Conservation (phyloP, 2,888 invertebrate genomes). For the Alloplasta piceator region DNA sequence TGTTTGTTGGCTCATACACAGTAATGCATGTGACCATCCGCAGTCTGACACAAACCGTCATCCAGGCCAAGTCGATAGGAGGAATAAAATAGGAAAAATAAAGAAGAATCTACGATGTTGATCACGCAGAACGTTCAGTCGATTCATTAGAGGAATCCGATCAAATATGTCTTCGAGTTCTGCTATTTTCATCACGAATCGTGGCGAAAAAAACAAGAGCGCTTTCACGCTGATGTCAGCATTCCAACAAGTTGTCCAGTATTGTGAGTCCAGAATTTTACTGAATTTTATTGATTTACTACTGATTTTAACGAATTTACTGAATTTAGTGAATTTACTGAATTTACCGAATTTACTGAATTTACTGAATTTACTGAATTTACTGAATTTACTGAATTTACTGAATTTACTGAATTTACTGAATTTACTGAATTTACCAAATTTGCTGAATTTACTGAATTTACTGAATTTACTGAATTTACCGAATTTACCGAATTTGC, state of each 20-base stretch:
- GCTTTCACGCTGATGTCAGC: conserved; percentile 72
- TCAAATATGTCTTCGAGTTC: conserved; percentile 45
- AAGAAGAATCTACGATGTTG: conserved; percentile 42
- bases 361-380: not conserved
- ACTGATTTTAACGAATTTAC: not conserved
- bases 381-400: not conserved
- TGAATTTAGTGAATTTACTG: not conserved
- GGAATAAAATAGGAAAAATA: not conserved
- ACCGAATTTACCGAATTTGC: not conserved
- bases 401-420: conserved; percentile 4
- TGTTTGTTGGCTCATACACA: conserved; percentile 21
- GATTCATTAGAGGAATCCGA: conserved; percentile 7
- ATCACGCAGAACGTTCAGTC: not conserved
- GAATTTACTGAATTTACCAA: not conserved
- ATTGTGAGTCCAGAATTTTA: conserved; percentile 45
- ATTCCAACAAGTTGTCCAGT: conserved; percentile 78
- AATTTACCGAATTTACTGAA: conserved; percentile 4
- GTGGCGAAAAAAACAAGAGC: conserved; percentile 77
- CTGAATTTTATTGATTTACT: conserved; percentile 6
- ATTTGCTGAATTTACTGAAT: too few relatives aligned
- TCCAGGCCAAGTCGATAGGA: not conserved
- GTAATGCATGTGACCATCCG: conserved; percentile 57
- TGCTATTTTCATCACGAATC: not conserved
- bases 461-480: conserved; percentile 8
- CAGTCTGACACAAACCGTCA: conserved; percentile 58